Percentiles rank a stretch among this genome's conserved stretches.
Evolutionary conservation across 2,888 invertebrate species (phyloP).

Genomic region (Tryphoninae sp.): DNA sequence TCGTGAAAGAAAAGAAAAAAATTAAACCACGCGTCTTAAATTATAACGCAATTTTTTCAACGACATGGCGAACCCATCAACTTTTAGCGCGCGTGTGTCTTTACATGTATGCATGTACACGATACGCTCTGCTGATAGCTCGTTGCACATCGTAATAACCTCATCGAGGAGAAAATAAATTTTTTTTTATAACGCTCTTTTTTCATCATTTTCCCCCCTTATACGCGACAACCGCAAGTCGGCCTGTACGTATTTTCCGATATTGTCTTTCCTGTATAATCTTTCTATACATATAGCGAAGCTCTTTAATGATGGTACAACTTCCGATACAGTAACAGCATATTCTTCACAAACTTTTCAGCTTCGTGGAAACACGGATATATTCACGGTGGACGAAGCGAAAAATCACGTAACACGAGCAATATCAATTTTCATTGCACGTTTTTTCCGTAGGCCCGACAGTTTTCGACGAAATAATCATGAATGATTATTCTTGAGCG

Average conservation of each 20-base stretch:
- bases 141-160: slow-evolving; percentile 20
- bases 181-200: slow-evolving; percentile 70
- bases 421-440: not conserved
- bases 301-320: slow-evolving; percentile 30
- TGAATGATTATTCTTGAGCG: too few species aligned
- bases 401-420: slow-evolving; percentile 6
- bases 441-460: not conserved
- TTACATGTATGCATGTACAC: not conserved
- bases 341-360: slow-evolving; percentile 35
- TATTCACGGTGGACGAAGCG: not conserved
- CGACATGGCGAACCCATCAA: slow-evolving; percentile 46
- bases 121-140: not conserved
- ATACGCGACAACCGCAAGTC: slow-evolving; percentile 30
- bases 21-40: too few species aligned
- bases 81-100: slow-evolving; percentile 34
- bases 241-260: slow-evolving; percentile 14
- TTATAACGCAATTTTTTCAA: not conserved
- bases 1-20: too few species aligned
- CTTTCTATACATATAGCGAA: slow-evolving; percentile 22
- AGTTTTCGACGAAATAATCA: too few species aligned
- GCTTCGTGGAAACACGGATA: not conserved
- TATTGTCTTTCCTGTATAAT: slow-evolving; percentile 30
- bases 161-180: slow-evolving; percentile 32
- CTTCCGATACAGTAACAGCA: slow-evolving; percentile 35
- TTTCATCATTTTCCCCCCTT: slow-evolving; percentile 26